phyloP scores from a whole-genome alignment of 2,113 vertebrate genomes.

The Colaptes auratus region DNA sequence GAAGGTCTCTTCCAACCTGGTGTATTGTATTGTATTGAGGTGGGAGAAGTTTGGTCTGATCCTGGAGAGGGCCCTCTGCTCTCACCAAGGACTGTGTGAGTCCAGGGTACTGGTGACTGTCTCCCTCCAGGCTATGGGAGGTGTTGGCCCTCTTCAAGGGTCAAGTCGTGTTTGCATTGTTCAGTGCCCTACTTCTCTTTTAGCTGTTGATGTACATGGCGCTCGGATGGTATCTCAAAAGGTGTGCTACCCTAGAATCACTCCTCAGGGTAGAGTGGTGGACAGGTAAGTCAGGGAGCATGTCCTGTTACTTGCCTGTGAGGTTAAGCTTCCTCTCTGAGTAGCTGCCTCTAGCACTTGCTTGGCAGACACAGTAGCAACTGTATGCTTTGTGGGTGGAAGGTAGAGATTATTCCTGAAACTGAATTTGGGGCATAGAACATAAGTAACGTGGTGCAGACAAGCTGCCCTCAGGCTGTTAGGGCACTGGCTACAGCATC shows the following conservation, averaged over 20 bases:
- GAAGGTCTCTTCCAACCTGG: too few species aligned
- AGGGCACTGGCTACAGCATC: neutral
- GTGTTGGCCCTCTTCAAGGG: neutral
- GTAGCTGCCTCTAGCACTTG: neutral
- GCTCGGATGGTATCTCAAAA: neutral
- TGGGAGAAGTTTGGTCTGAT: neutral
- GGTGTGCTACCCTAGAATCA: neutral
- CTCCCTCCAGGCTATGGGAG: neutral
- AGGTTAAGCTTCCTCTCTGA: neutral
- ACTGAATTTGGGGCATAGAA: neutral
- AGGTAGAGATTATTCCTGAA: neutral
- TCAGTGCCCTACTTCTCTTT: neutral
- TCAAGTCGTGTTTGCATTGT: neutral
- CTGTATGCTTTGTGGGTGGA: neutral
- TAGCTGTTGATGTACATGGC: neutral
- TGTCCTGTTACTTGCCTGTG: neutral
- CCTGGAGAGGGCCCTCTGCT: neutral
- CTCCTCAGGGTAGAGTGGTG: neutral
- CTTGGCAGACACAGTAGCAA: neutral
- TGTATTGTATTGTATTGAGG: too few species aligned
- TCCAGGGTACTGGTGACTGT: too few species aligned
- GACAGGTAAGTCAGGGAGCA: neutral
- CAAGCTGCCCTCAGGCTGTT: neutral
- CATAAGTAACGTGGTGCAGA: neutral
- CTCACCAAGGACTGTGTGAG: neutral